These are phyloP conservation scores for Panopea generosa DNA, from an alignment of 2,888 invertebrate species.

Conservation along the genomic window DNA sequence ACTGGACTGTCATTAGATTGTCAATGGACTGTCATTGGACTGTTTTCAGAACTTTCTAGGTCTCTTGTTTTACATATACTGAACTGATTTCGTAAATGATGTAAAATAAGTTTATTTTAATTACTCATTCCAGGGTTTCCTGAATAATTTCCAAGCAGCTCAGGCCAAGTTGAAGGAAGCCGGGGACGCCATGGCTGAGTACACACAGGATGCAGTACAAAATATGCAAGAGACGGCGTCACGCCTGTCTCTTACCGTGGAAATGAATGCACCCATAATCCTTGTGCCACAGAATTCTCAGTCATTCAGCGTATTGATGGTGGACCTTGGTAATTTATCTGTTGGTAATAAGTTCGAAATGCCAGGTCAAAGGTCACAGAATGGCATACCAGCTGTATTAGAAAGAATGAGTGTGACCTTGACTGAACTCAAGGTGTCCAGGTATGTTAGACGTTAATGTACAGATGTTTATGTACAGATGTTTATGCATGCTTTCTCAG, in stretches of 20 bases:
- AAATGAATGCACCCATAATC: conserved; percentile 90
- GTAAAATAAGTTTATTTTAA: too few relatives aligned
- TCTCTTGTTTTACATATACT: too few relatives aligned
- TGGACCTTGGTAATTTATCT: conserved; percentile 94
- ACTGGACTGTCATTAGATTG: too few relatives aligned
- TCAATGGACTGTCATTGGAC: too few relatives aligned
- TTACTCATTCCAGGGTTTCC: conserved; percentile 92
- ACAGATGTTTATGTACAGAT: too few relatives aligned
- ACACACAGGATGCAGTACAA: conserved; percentile 94
- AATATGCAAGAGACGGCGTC: conserved; percentile 91
- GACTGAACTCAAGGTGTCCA: conserved; percentile 91
- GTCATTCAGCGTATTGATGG: conserved; percentile 91
- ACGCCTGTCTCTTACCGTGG: conserved; percentile 78
- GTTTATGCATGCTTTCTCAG: too few relatives aligned
- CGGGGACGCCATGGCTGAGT: conserved; percentile 95
- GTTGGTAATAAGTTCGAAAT: conserved; percentile 89
- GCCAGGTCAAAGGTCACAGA: conserved; percentile 81
- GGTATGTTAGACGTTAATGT: too few relatives aligned
- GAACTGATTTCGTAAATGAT: too few relatives aligned
- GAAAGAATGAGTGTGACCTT: conserved; percentile 94
- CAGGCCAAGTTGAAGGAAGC: conserved; percentile 95
- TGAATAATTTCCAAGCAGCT: conserved; percentile 95
- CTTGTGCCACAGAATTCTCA: conserved; percentile 94
- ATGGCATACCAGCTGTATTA: conserved; percentile 89
- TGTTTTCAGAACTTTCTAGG: too few relatives aligned